Percentiles rank a stretch among this genome's conserved stretches.
Evolutionary conservation across 1,140 invertebrate genomes (phyloP).

Genomic region (Listronotus oregonensis): DNA sequence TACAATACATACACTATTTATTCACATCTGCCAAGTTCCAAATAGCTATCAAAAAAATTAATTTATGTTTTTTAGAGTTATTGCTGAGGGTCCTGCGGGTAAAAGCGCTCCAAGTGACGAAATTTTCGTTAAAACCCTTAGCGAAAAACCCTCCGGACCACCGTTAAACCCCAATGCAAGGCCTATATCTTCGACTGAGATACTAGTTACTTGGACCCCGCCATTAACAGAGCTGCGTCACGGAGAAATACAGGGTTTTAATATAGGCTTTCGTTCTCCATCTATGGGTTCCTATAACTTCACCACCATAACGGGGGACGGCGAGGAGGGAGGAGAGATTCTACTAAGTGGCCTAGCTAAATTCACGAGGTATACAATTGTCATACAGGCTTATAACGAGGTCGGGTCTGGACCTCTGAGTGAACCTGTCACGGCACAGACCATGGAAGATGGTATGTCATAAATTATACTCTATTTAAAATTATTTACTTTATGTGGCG

Average conservation of each 20-base stretch:
- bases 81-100: conserved; percentile 78
- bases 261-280: conserved; percentile 62
- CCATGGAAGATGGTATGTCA: conserved; percentile 77
- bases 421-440: conserved; percentile 73
- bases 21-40: too few relatives aligned
- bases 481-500: background rate
- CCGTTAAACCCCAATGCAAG: conserved; percentile 72
- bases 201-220: conserved; percentile 78
- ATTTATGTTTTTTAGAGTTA: conserved; percentile 58
- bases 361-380: conserved; percentile 78
- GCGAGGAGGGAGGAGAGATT: conserved; percentile 70
- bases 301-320: conserved; percentile 70
- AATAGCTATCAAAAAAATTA: too few relatives aligned
- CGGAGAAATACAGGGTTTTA: conserved; percentile 73
- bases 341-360: conserved; percentile 70
- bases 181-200: conserved; percentile 74
- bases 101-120: conserved; percentile 73
- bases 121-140: conserved; percentile 71
- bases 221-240: conserved; percentile 71
- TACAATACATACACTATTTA: too few relatives aligned
- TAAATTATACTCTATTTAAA: background rate
- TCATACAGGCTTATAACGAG: conserved; percentile 86
- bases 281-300: conserved; percentile 65
- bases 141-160: conserved; percentile 77
- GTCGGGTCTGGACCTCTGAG: conserved; percentile 81